Conservation (phyloP, 2,797 vertebrate species). For the Tinamus major region DNA sequence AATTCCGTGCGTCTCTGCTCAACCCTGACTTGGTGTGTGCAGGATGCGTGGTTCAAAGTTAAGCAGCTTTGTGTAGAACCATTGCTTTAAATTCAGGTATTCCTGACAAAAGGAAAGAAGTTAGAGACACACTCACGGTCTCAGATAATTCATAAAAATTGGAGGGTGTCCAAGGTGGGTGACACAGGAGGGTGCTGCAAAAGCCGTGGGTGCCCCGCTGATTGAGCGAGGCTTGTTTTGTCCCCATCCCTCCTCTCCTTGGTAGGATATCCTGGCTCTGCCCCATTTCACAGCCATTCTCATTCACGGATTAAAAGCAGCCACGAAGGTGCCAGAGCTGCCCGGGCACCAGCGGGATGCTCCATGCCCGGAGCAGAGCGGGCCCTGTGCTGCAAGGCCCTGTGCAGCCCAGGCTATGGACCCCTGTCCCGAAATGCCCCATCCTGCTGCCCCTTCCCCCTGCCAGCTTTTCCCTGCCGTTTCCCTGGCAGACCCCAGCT, state of each 20-base stretch:
- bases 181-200: neutral
- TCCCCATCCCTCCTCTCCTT: neutral
- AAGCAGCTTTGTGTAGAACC: neutral
- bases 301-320: neutral
- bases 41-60: neutral
- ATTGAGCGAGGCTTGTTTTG: neutral
- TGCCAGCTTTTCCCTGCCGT: neutral
- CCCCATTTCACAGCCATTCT: neutral
- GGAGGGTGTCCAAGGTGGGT: neutral
- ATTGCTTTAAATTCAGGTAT: neutral
- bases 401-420: rapidly evolving
- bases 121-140: neutral
- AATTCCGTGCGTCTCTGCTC: neutral
- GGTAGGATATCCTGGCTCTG: neutral
- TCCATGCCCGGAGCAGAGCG: neutral
- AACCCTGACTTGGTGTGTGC: rapidly evolving
- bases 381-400: neutral
- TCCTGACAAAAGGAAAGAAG: neutral
- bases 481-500: neutral
- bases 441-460: neutral
- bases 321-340: rapidly evolving
- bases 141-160: neutral
- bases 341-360: neutral
- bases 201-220: neutral
- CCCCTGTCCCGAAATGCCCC: neutral